Evolutionary conservation across 2,888 invertebrate species (phyloP).

Genomic region (Drosophila rellima): DNA sequence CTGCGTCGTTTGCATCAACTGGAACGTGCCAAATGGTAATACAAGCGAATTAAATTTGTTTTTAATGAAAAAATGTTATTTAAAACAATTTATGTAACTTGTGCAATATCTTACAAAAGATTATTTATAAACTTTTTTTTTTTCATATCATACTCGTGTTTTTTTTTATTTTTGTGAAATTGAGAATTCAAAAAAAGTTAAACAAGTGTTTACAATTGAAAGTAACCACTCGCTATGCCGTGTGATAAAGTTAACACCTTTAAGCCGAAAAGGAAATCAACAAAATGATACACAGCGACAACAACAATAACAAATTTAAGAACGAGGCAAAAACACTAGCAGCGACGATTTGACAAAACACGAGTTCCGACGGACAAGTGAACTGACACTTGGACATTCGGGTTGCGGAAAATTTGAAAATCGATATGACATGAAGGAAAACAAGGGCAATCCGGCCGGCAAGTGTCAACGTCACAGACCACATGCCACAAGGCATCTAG

Average conservation of each 20-base stretch:
- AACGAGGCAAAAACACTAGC: constrained; percentile 15
- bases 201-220: constrained; percentile 70
- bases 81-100: constrained; percentile 65
- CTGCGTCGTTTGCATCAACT: constrained; percentile 25
- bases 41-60: constrained; percentile 41
- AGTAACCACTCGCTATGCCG: constrained; percentile 34
- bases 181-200: constrained; percentile 40
- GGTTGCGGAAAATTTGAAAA: constrained; percentile 67
- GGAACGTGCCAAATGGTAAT: constrained; percentile 63
- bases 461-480: constrained; percentile 53
- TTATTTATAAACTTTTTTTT: constrained; percentile 29
- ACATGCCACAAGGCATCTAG: constrained; percentile 57
- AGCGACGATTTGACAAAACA: constrained; percentile 66
- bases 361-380: constrained; percentile 65
- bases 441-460: constrained; percentile 56
- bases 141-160: constrained; percentile 61
- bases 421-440: constrained; percentile 78
- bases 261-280: constrained; percentile 69
- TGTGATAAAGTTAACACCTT: constrained; percentile 80
- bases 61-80: constrained; percentile 37
- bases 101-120: constrained; percentile 28
- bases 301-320: constrained; percentile 18
- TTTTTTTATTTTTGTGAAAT: constrained; percentile 61
- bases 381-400: constrained; percentile 72
- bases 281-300: constrained; percentile 25